Base-by-base conservation (phyloP, 2,113 vertebrate genomes). In the Sorex fumeus region DNA sequence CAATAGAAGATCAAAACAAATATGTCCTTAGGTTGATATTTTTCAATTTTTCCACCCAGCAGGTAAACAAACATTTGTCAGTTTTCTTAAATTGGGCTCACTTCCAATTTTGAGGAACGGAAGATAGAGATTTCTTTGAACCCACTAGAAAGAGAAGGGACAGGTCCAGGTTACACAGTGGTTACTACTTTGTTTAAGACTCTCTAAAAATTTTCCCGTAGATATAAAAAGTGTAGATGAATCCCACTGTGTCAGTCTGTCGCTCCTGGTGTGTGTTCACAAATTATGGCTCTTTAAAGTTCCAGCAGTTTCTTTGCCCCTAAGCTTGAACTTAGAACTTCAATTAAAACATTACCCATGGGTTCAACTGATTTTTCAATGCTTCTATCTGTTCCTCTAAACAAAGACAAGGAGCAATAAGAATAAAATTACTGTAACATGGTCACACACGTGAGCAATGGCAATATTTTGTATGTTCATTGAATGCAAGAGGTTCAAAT, bases 1-100 rank as follows among this genome's bases (percentile, higher is more conserved):
- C 30, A 93, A 88, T 67, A 60, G 43, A 95, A 89, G 82, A 96
- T 94, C 82, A 95, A 95, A 96, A 96, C 62, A 95, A 95, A 79
- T 67, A 79, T n/a, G 18, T 85, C 66, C 85, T 95, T 90, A 94
- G 32, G 92, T 93, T 95, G 87, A 81, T 95, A 91, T 95, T 96
- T 96, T 96, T 95, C 96, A 70, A 90, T 96, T 95, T 95, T 93
- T 90, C 70, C 16, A 83, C 93, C 19, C 96, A 95, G 94, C 85
- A 90, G 94, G 94, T 94, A 97, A 95, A 84, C 82, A 96, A 95
- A 71, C 74, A 88, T 93, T 87, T 5, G 9, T 93, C 92, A 88
- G 62, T 95, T 95, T 95, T 95, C 85, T 95, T 92, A 78, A 81
- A 95, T 88, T 79, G 64, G 66, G 66, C 43, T 93, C n/a, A 43